Evolutionary conservation across 92 coral and sea anemone species (phyloP).

Genomic region (Meandrina meandrites): DNA sequence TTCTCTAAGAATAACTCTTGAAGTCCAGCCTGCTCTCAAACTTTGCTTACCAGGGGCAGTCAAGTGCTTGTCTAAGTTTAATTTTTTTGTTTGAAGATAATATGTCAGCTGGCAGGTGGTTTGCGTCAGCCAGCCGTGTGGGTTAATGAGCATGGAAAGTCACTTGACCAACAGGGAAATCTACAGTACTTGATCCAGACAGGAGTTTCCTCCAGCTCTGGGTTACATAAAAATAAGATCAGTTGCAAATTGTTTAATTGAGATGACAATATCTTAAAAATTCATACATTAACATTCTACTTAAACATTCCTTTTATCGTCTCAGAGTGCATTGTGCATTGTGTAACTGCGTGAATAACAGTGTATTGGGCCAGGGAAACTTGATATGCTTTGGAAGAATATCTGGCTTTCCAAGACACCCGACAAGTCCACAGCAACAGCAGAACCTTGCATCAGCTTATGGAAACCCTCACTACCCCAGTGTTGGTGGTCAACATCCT

Average conservation of each 20-base stretch:
- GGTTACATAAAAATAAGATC: neutral
- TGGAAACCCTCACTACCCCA: constrained; percentile 9
- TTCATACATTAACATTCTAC: neutral
- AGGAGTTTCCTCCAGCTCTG: too few relatives aligned
- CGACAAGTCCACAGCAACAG: constrained; percentile 17
- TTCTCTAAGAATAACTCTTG: too few relatives aligned
- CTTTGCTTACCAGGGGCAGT: too few relatives aligned
- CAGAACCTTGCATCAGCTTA: constrained; percentile 7
- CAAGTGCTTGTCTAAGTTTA: neutral
- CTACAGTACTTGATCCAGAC: too few relatives aligned
- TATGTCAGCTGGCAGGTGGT: too few relatives aligned
- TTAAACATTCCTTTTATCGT: neutral
- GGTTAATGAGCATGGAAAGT: too few relatives aligned
- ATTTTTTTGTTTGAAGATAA: too few relatives aligned
- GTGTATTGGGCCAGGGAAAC: constrained; percentile 89
- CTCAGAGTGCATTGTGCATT: constrained; percentile 82
- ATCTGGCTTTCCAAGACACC: constrained; percentile 32
- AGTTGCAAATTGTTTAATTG: neutral
- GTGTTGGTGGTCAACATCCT: constrained; percentile 18
- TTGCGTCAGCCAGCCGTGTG: too few relatives aligned
- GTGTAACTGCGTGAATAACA: constrained; percentile 82
- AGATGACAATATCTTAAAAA: neutral
- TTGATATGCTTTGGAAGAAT: constrained; percentile 82
- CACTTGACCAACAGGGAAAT: too few relatives aligned
- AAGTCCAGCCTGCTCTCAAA: too few relatives aligned